A percentile compares a stretch with the other conserved stretches of the same genome.
These are phyloP conservation scores for Automeris io DNA, from an alignment of 2,888 invertebrate genomes.

Conservation along the genomic window DNA sequence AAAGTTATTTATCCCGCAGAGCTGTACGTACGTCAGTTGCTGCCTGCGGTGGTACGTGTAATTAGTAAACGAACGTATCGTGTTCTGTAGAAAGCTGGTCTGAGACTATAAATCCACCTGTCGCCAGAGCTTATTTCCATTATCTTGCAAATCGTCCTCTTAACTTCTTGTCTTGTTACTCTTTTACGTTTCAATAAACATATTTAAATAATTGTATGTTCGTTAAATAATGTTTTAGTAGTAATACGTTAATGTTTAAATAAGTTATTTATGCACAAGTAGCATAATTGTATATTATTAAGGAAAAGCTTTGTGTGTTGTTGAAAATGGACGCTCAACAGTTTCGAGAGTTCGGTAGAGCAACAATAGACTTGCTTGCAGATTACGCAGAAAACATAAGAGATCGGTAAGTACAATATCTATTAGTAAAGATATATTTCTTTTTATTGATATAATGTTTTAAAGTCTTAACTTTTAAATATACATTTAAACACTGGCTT, in stretches of 20 bases:
- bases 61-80: conserved; percentile 20
- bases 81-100: conserved; percentile 56
- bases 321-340: conserved; percentile 83
- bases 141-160: conserved; percentile 55
- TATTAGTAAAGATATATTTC: too few relatives aligned
- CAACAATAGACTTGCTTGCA: conserved; percentile 93
- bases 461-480: too few relatives aligned
- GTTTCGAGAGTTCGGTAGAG: conserved; percentile 90
- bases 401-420: conserved; percentile 82
- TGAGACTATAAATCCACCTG: conserved; percentile 59
- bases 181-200: background rate
- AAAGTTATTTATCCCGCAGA: background rate
- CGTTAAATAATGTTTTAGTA: background rate
- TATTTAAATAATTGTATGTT: background rate
- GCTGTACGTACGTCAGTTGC: background rate
- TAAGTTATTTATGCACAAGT: conserved; percentile 8
- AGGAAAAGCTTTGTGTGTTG: conserved; percentile 17
- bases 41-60: conserved; percentile 8
- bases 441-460: too few relatives aligned
- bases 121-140: conserved; percentile 43
- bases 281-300: background rate
- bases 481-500: too few relatives aligned
- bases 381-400: conserved; percentile 92
- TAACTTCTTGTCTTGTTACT: conserved; percentile 29
- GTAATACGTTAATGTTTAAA: conserved; percentile 1